phyloP scores from a whole-genome alignment of 2,888 invertebrate genomes.

The Agriotes lineatus region DNA sequence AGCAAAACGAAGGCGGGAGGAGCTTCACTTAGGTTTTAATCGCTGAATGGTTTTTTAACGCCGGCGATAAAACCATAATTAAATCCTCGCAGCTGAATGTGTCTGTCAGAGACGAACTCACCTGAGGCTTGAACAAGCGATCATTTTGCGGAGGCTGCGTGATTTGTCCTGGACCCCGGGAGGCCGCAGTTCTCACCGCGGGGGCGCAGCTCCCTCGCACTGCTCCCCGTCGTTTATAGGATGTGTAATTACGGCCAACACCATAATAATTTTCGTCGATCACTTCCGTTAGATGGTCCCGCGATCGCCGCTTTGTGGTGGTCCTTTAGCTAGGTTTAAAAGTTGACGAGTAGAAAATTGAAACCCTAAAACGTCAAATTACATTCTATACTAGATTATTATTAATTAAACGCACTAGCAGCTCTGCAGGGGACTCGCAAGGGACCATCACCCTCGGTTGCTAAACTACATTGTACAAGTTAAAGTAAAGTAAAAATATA shows the following conservation, averaged over 20 bases:
- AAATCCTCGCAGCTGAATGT: conserved; percentile 4
- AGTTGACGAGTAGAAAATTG: conserved; percentile 44
- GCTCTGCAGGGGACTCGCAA: too few species aligned
- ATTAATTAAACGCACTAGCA: too few species aligned
- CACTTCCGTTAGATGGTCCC: conserved; percentile 36
- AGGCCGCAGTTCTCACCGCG: conserved; percentile 45
- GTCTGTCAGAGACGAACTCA: conserved; percentile 9
- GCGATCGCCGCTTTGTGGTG: neutral
- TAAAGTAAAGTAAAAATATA: too few species aligned
- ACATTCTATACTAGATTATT: too few species aligned
- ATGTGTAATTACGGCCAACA: conserved; percentile 53
- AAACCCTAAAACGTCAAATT: conserved; percentile 34
- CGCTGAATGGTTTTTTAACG: conserved; percentile 1
- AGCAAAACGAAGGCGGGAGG: conserved; percentile 37
- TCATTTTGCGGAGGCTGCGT: conserved; percentile 44
- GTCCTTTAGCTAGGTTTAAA: conserved; percentile 19
- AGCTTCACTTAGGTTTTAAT: conserved; percentile 1
- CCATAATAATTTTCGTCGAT: conserved; percentile 54
- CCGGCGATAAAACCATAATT: conserved; percentile 10
- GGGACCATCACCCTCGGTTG: too few species aligned
- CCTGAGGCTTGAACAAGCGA: conserved; percentile 33
- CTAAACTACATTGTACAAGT: too few species aligned
- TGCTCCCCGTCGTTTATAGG: conserved; percentile 47
- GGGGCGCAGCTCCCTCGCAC: conserved; percentile 43
- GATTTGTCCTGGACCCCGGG: conserved; percentile 46